Base-by-base conservation (phyloP, 2,797 vertebrate genomes). In the Helostoma temminkii region DNA sequence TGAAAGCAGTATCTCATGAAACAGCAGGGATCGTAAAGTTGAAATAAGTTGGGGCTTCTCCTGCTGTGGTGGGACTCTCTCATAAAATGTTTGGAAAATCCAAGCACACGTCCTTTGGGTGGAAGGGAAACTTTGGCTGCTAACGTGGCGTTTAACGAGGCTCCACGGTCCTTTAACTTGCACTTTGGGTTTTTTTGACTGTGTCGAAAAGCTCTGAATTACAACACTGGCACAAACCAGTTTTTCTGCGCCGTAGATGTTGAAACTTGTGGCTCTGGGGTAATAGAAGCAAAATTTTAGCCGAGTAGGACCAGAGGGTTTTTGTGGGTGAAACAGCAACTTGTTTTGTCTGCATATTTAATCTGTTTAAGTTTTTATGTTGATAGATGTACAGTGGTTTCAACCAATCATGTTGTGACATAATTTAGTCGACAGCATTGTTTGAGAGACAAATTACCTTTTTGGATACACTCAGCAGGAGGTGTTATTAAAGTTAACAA, bases 21-120 rank as follows among this genome's bases (percentile, higher is more conserved):
- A 46, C 85, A 52, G 64, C 62, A 56, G 71, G 69, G 46, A 67
- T 63, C 64, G 61, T 71, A 75, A 87, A 86, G 77, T 46, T 71
- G 74, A 71, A 77, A 82, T 74, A 75, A 81, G 78, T 86, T 78
- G 79, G 66, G 71, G 64, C 59, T 73, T 16, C 42, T 53, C 86
- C 77, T 25, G 75, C 88, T 90, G 89, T 52, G 85, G 67, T 14
- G 74, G 74, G 69, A 84, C 22, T 19, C 15, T 21, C 83, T 83
- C 83, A 25, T 88, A 87, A 89, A 90, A 87, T 9, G 42, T 37
- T 48, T 6, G 83, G 80, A 90, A 86, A 87, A 83, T 79, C 60
- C 47, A 0, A 82, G 66, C 42, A 24, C 37, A 18, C 52, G 50
- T 69, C 36, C 21, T 64, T 46, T 18, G 61, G 52, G 55, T 52